Base-by-base conservation (phyloP, 2,888 invertebrate species). In the Euphydryas editha region DNA sequence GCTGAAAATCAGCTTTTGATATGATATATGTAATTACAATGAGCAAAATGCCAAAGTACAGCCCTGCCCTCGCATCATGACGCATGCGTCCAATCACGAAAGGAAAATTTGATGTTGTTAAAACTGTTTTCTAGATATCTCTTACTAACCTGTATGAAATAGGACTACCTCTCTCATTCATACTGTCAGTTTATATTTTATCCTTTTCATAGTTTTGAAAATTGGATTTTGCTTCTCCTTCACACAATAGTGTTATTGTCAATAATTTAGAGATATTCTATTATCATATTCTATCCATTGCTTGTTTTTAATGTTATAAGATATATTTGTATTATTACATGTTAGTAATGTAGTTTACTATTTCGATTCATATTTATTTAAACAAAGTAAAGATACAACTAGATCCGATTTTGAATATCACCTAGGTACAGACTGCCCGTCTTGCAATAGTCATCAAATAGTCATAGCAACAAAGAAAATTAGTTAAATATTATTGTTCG, bases 41-140 rank as follows among this genome's bases (percentile, higher is more conserved):
- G n/a, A n/a, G n/a, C n/a, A n/a, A n/a, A n/a, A n/a, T n/a, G n/a
- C n/a, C n/a, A n/a, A n/a, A 70, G 47, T 70, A 63, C 65, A 72
- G 59, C 79, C 81, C 91, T 90, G 90, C 46, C 24, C 62, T 72
- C 73, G 72, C 72, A 69, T 78, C 83, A 82, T 91, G 86, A 90
- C 92, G 92, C 92, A 92, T 91, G 92, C 91, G 92, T 86, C 86
- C 87, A 87, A 88, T 84, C 84, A 76, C 80, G 76, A 80, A 76
- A 75, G 75, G 79, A 81, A 82, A 82, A 81, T 77, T 79, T 79
- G 75, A 77, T 81, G 79, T 81, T 82, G 83, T 77, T 76, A 72
- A 73, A 73, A 80, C 80, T 86, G 84, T 84, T 83, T 82, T 85
- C 77, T 80, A 71, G 67, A 65, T 71, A 47, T 87, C 87, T 83